Percentiles rank a stretch among this genome's conserved stretches.
Conservation (phyloP, 2,888 invertebrate species). For the Galerucella nymphaeae region DNA sequence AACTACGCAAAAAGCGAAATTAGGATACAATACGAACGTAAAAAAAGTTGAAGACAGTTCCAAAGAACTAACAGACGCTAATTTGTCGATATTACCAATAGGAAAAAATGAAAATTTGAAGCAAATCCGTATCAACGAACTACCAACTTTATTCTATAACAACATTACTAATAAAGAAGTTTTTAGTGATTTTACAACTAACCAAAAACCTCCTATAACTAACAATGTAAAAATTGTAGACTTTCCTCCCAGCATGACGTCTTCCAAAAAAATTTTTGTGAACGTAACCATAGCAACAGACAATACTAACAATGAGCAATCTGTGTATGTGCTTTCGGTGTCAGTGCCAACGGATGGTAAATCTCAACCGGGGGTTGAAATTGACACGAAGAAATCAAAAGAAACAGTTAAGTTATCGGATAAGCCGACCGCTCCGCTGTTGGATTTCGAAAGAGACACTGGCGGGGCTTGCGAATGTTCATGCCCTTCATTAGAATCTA, state of each 20-base stretch:
- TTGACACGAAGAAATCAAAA: constrained; percentile 56
- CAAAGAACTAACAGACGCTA: constrained; percentile 59
- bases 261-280: constrained; percentile 76
- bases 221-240: constrained; percentile 58
- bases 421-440: constrained; percentile 31
- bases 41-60: constrained; percentile 49
- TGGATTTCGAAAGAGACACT: constrained; percentile 54
- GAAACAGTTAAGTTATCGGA: constrained; percentile 39
- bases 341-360: constrained; percentile 78
- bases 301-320: constrained; percentile 69
- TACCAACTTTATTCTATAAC: constrained; percentile 50
- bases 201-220: constrained; percentile 44
- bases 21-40: constrained; percentile 47
- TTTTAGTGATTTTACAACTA: constrained; percentile 50
- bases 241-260: constrained; percentile 62
- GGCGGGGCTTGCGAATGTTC: constrained; percentile 81
- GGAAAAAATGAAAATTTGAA: constrained; percentile 44
- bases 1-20: constrained; percentile 56
- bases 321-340: constrained; percentile 83
- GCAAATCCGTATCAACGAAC: constrained; percentile 51
- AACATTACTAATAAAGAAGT: constrained; percentile 48
- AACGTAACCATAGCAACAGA: constrained; percentile 86
- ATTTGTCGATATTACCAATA: constrained; percentile 51
- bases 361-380: constrained; percentile 69
- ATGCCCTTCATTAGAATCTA: constrained; percentile 74